These are phyloP conservation scores for Remorina albescens DNA, from an alignment of 2,797 vertebrate genomes.

Conservation along the genomic window DNA sequence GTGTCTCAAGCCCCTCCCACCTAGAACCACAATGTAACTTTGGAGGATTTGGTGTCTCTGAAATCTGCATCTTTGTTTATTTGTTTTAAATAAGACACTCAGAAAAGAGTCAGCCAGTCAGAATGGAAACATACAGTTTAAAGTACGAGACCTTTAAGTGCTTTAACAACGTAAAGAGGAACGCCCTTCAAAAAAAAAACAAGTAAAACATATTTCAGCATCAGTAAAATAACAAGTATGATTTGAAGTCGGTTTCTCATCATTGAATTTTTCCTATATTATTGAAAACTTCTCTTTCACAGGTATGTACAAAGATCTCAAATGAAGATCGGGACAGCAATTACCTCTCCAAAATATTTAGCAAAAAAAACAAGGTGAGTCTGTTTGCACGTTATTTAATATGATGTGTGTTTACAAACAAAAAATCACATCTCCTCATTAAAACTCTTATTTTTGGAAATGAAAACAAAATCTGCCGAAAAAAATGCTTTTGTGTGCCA, in stretches of 20 bases:
- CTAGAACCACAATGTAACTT: too few relatives aligned
- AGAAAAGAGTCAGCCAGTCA: too few relatives aligned
- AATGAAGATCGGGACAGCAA: fast-evolving
- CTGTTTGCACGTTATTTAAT: not conserved
- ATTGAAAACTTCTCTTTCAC: slow-evolving; percentile 15
- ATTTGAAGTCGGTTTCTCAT: not conserved
- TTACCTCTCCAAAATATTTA: slow-evolving; percentile 5
- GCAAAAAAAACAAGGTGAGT: slow-evolving; percentile 75
- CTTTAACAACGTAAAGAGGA: not conserved
- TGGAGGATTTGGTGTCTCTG: too few relatives aligned
- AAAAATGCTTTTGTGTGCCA: too few relatives aligned
- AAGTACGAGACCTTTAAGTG: too few relatives aligned
- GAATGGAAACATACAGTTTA: too few relatives aligned
- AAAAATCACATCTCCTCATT: too few relatives aligned
- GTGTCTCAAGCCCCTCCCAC: too few relatives aligned
- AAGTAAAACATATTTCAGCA: not conserved
- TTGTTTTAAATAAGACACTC: too few relatives aligned
- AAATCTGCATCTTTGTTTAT: too few relatives aligned
- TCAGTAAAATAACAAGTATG: not conserved
- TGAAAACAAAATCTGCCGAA: too few relatives aligned
- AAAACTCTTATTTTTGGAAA: too few relatives aligned
- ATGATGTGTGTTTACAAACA: not conserved
- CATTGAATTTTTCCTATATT: not conserved
- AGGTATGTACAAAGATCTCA: fast-evolving
- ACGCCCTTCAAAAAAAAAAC: not conserved